phyloP scores from a whole-genome alignment of 2,113 vertebrate genomes.

The Meles meles region DNA sequence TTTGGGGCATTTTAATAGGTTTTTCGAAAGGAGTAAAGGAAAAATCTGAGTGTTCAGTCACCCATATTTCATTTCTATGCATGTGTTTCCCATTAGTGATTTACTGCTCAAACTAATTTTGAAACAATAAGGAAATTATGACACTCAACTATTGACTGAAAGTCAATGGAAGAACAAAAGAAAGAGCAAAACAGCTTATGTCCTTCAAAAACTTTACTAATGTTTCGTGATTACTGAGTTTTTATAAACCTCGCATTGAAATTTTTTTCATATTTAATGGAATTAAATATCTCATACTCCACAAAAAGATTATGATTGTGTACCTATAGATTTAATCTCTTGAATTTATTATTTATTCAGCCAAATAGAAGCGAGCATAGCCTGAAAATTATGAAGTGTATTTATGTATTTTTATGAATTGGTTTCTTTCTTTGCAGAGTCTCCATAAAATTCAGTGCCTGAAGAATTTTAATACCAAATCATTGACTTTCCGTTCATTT shows the following conservation, averaged over 20 bases:
- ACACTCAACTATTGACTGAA: background rate
- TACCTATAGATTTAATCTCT: constrained; percentile 8
- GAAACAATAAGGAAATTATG: background rate
- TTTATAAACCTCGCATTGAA: background rate
- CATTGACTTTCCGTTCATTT: constrained; percentile 51
- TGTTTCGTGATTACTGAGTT: background rate
- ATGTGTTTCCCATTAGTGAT: background rate
- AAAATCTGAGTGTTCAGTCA: background rate
- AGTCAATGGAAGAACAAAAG: background rate
- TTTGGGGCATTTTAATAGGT: background rate
- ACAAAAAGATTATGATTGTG: background rate
- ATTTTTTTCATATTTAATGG: background rate
- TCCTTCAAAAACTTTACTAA: background rate
- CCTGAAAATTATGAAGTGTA: constrained; percentile 4
- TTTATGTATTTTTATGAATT: constrained; percentile 48
- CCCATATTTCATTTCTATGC: background rate
- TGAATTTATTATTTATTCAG: constrained; percentile 2
- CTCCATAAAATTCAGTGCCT: constrained; percentile 57
- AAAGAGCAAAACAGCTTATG: background rate
- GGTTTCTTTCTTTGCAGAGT: constrained; percentile 30
- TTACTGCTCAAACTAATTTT: background rate
- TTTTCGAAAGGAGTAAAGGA: background rate
- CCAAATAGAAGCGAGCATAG: background rate
- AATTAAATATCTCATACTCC: constrained; percentile 8
- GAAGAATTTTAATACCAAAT: constrained; percentile 62